Conservation (phyloP, 2,797 vertebrate genomes). For the Tragelaphus oryx region DNA sequence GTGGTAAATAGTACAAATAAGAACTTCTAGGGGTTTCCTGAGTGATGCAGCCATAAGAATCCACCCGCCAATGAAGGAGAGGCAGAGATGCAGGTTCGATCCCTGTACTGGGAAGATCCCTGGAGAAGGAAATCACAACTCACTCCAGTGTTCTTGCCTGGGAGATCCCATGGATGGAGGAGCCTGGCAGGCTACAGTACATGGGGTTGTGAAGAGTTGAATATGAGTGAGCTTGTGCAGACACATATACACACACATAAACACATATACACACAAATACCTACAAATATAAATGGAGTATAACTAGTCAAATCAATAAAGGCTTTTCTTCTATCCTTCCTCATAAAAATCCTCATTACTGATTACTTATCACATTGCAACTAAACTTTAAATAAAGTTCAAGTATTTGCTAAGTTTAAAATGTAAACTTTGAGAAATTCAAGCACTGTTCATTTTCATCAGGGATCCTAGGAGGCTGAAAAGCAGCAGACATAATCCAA, state of each 20-base stretch:
- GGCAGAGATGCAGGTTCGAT: background rate
- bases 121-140: background rate
- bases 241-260: background rate
- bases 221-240: background rate
- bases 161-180: background rate
- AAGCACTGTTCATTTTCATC: background rate
- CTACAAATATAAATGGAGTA: background rate
- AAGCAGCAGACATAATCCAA: conserved; percentile 49
- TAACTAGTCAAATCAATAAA: background rate
- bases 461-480: conserved; percentile 20
- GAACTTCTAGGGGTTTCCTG: background rate
- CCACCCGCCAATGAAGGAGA: background rate
- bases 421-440: conserved; percentile 46
- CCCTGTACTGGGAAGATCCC: background rate
- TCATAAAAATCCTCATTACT: background rate
- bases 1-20: background rate
- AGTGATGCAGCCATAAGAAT: background rate
- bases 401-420: conserved; percentile 55
- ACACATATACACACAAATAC: background rate
- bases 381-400: conserved; percentile 48
- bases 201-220: background rate
- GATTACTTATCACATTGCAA: background rate
- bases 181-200: background rate
- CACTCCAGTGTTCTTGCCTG: background rate
- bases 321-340: background rate